phyloP scores from a whole-genome alignment of 2,888 invertebrate genomes.

The Quadroppia sp. region DNA sequence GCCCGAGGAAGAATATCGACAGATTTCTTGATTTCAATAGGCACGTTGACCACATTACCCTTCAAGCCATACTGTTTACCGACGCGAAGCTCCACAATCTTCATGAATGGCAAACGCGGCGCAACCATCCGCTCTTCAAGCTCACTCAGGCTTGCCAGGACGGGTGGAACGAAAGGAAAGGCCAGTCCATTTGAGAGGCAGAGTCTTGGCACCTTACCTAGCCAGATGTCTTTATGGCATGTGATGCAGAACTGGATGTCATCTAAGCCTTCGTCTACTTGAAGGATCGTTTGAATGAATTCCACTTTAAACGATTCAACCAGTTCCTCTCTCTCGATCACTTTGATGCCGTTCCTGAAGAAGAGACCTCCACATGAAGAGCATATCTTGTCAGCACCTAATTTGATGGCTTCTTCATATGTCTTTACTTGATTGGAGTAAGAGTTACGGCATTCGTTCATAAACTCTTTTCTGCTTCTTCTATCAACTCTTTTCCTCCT shows the following conservation, averaged over 20 bases:
- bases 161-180: neutral
- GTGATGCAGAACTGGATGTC: neutral
- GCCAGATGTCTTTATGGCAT: neutral
- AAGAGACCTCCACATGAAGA: neutral
- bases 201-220: neutral
- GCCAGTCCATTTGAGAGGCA: neutral
- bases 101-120: slow-evolving; percentile 52
- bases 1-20: neutral
- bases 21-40: slow-evolving; percentile 41
- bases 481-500: neutral
- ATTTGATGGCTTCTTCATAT: neutral
- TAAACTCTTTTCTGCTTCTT: neutral
- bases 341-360: neutral
- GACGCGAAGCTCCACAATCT: slow-evolving; percentile 46
- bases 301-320: neutral
- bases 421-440: neutral
- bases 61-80: neutral
- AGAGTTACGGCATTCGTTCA: neutral
- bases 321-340: neutral
- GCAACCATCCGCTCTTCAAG: slow-evolving; percentile 52
- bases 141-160: neutral
- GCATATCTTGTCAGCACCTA: neutral
- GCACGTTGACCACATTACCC: slow-evolving; percentile 50
- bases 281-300: neutral
- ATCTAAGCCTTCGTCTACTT: neutral